These are phyloP conservation scores for Pseudachorutes palmiensis DNA, from an alignment of 1,140 invertebrate species.

Conservation along the genomic window DNA sequence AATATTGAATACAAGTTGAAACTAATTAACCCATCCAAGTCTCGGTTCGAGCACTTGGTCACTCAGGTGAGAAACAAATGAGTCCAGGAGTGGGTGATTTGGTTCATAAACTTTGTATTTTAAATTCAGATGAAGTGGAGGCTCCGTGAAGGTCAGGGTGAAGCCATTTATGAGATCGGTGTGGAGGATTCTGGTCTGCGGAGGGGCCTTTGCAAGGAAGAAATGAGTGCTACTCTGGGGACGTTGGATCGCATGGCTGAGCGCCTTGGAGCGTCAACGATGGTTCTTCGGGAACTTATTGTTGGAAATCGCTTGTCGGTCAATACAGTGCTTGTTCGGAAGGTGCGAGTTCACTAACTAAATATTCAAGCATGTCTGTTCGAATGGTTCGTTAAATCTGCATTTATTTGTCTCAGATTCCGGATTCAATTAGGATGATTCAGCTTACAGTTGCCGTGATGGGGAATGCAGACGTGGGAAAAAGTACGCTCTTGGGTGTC, in stretches of 20 bases:
- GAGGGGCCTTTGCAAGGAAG: constrained; percentile 65
- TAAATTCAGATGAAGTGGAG: constrained; percentile 71
- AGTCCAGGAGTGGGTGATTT: too few relatives aligned
- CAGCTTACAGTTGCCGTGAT: constrained; percentile 85
- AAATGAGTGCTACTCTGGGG: constrained; percentile 71
- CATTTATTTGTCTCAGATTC: constrained; percentile 48
- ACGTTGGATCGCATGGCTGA: constrained; percentile 77
- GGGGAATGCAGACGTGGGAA: constrained; percentile 82
- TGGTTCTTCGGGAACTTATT: constrained; percentile 56
- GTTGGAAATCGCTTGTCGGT: constrained; percentile 50
- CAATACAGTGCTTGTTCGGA: constrained; percentile 81
- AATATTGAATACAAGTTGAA: constrained; percentile 92
- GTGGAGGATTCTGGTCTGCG: constrained; percentile 86
- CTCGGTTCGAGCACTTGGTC: constrained; percentile 77
- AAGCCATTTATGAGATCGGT: constrained; percentile 90
- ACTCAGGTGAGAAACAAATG: constrained; percentile 57
- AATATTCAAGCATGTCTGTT: not conserved
- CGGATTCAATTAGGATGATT: constrained; percentile 80
- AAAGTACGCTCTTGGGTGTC: constrained; percentile 81
- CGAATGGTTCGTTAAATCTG: not conserved
- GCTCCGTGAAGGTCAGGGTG: constrained; percentile 75
- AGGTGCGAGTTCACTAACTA: constrained; percentile 48
- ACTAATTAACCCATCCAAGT: constrained; percentile 69
- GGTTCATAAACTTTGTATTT: not conserved
- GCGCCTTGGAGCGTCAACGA: constrained; percentile 69